phyloP scores from a whole-genome alignment of 2,113 vertebrate species.

The Campylomormyrus tamandua region DNA sequence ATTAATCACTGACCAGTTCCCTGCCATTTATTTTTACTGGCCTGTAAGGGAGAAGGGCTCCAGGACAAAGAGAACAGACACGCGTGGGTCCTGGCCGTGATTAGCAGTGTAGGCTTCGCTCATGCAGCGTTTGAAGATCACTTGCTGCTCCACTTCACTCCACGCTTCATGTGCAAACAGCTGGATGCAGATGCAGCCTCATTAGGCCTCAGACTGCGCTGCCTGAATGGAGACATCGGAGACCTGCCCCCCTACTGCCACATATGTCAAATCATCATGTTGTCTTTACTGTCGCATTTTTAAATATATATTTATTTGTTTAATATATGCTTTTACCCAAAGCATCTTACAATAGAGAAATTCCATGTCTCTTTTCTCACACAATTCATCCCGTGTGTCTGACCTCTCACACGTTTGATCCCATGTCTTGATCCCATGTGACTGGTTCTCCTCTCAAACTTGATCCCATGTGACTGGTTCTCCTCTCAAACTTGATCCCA shows the following conservation, averaged over 20 bases:
- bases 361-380: background rate
- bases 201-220: background rate
- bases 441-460: background rate
- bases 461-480: no score
- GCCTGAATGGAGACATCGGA: background rate
- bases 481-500: background rate
- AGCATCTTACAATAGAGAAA: background rate
- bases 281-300: background rate
- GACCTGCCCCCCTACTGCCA: background rate
- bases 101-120: constrained; percentile 43
- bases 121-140: constrained; percentile 4
- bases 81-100: constrained; percentile 35
- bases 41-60: constrained; percentile 11
- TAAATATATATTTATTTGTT: background rate
- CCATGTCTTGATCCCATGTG: background rate
- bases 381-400: background rate
- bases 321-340: background rate
- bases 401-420: background rate
- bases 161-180: background rate
- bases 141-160: background rate
- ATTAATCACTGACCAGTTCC: constrained; percentile 39
- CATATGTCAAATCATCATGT: background rate
- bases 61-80: constrained; percentile 37
- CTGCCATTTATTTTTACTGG: constrained; percentile 32
- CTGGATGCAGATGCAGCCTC: background rate